Base-by-base conservation (phyloP, 2,113 vertebrate genomes). In the Cricetomys ansorgei region DNA sequence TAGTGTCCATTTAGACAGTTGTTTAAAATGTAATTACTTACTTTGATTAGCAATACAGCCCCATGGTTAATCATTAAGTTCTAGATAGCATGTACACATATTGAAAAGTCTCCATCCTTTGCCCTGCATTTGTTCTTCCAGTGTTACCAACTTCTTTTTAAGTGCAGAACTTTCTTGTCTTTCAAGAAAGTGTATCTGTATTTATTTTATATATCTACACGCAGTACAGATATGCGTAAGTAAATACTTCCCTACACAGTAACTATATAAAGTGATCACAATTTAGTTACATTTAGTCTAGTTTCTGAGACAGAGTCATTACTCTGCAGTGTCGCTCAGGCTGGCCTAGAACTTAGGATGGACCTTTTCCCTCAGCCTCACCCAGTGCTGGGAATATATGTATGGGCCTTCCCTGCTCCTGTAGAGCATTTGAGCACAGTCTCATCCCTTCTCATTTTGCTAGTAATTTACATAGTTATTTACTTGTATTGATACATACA, bases 21-120 rank as follows among this genome's bases (percentile, higher is more conserved):
- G 59, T 72, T 75, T 91, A 76, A 72, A 84, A 79, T 88, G 87
- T 69, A 92, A 50, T 86, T 92, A 70, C n/a, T 11, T 95, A 4
- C 79, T 91, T 89, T 81, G 65, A 89, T 75, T 89, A 84, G 37
- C 40, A 89, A 1, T 91, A 12, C n/a, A 53, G 53, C 83, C 53
- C 31, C 3, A 11, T 65, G 27, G 9, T 86, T 86, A 90, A 64
- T 72, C 75, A 48, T 40, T 27, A 92, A 72, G 45, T 92, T 89
- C 12, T 55, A 88, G 72, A 93, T 70, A 17, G n/a, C 21, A 83
- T 53, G 10, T 53, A 1, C 34, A 31, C 29, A 12, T 88, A 59
- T 37, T 90, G 50, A 29, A 59, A 90, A 77, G 62, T 94, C 17
- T 88, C 3, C 29, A 57, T 55, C 19, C 25, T 89, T 31, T 57